phyloP scores from a whole-genome alignment of 2,113 vertebrate genomes.

The Paramormyrops kingsleyae region DNA sequence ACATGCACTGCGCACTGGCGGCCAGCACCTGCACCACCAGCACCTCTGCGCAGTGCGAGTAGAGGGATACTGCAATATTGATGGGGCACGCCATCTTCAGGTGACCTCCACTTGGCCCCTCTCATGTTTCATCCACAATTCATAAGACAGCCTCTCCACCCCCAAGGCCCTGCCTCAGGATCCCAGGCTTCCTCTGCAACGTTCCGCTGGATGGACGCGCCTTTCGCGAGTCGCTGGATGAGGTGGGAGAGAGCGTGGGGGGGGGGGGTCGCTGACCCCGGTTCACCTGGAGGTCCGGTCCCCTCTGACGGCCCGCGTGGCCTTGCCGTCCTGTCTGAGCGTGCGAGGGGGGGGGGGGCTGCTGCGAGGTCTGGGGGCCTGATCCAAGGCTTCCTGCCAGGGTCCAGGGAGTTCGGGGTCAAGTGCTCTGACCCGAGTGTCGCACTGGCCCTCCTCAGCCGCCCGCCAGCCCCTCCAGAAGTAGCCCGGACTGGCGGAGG shows the following conservation, averaged over 20 bases:
- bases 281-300: neutral
- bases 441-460: neutral
- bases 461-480: neutral
- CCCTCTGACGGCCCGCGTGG: neutral
- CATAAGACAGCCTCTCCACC: constrained; percentile 39
- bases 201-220: neutral
- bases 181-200: constrained; percentile 36
- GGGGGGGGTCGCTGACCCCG: neutral
- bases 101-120: constrained; percentile 56
- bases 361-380: neutral
- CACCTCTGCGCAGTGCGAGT: constrained; percentile 7
- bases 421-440: neutral
- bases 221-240: too few species aligned
- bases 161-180: constrained; percentile 11
- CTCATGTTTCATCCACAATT: constrained; percentile 62
- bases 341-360: neutral
- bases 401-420: neutral
- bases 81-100: constrained; percentile 53
- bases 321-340: neutral
- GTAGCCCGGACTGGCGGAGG: neutral
- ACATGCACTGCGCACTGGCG: neutral
- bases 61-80: constrained; percentile 55
- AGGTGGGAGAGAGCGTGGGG: too few species aligned
- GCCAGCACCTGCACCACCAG: neutral
- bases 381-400: neutral